Percentiles rank a stretch among this genome's conserved stretches.
phyloP scores from a whole-genome alignment of 2,888 invertebrate species.

The Drosophila mimica region DNA sequence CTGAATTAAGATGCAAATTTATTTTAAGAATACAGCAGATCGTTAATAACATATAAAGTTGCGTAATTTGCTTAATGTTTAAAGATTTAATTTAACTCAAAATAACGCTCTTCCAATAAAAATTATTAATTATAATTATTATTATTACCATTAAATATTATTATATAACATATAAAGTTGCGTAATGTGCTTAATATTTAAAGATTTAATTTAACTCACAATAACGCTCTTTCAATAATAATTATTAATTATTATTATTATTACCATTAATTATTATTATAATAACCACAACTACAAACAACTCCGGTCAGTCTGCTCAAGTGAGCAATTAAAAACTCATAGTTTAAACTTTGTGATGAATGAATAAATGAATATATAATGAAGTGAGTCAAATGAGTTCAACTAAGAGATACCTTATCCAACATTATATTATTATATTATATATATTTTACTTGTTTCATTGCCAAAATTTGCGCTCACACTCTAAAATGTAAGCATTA shows the following conservation, averaged over 20 bases:
- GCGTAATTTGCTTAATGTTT: neutral
- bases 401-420: neutral
- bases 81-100: neutral
- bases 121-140: too few species aligned
- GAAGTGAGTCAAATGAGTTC: neutral
- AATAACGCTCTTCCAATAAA: neutral
- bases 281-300: neutral
- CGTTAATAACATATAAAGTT: neutral
- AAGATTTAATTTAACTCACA: too few species aligned
- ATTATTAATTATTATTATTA: too few species aligned
- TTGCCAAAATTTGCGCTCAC: rapidly evolving
- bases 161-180: too few species aligned
- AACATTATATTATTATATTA: too few species aligned
- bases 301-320: neutral
- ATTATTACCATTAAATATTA: too few species aligned
- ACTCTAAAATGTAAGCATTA: neutral
- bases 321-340: neutral
- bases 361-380: neutral
- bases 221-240: too few species aligned
- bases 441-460: neutral
- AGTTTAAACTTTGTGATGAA: rapidly evolving
- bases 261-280: too few species aligned
- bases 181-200: too few species aligned
- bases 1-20: conserved; percentile 17
- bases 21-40: neutral